phyloP scores from a whole-genome alignment of 2,888 invertebrate species.

The Conistra vaccinii region DNA sequence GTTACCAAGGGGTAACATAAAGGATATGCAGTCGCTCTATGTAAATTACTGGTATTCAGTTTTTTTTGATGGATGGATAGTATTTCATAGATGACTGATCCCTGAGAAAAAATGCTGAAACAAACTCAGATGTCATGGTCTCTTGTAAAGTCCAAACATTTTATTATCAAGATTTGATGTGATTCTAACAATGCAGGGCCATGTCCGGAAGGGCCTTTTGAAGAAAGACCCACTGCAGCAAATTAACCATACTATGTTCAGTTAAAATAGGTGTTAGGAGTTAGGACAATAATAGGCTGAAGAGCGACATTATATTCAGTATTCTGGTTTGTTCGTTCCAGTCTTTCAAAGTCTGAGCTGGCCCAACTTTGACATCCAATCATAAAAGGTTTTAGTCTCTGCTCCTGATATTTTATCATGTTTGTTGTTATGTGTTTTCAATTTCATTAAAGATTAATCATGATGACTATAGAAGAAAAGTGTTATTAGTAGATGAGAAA shows the following conservation, averaged over 20 bases:
- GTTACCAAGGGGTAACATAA: no score
- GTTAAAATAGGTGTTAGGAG: not conserved
- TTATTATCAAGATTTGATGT: no score
- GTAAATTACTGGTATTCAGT: no score
- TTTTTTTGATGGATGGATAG: no score
- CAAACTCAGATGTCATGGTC: no score
- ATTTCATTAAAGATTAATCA: not conserved
- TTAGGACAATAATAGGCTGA: not conserved
- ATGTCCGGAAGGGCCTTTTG: no score
- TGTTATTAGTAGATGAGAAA: not conserved
- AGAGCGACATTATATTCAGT: not conserved
- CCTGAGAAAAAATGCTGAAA: no score
- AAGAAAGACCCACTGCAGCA: not conserved
- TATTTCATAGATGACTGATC: no score
- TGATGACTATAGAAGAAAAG: not conserved
- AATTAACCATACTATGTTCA: not conserved
- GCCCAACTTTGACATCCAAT: not conserved
- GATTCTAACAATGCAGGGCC: no score
- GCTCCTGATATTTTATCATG: not conserved
- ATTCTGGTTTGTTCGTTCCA: not conserved
- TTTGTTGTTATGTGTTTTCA: not conserved
- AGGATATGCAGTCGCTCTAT: no score
- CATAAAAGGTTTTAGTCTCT: not conserved
- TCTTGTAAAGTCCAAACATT: no score
- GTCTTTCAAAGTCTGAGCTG: not conserved